Evolutionary conservation across 2,113 vertebrate genomes (phyloP), one percentile per base, ranked within the genome.

Genomic region (Uria aalge): DNA sequence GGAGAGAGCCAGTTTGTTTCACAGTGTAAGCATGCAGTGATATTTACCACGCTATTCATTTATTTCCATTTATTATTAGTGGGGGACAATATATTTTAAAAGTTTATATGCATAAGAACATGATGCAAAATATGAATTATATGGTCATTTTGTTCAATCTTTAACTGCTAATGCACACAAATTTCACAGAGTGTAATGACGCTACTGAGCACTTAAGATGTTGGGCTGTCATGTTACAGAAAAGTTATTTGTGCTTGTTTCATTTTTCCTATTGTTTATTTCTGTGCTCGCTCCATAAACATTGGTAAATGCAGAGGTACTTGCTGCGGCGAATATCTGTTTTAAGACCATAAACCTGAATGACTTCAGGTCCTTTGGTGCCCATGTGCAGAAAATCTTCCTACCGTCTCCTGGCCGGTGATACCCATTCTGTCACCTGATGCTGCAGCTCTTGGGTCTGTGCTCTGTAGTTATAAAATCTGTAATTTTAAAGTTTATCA

Each of bases 221-320:
- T 98, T 98, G 98, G 96, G 88, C 95, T 98, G 97, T 98, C 98
- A 97, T 98, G 98, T 98, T 98, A 98, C 85, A 92, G 96, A 89
- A 97, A 98, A 98, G 98, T 98, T 98, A 98, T 98, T 97, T 97
- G 88, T 93, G 84, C 96, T 96, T 97, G 82, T 94, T 97, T 97
- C 93, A 66, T 91, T 95, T 97, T 94, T 96, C 96, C 38, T 96
- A 95, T 97, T 97, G 95, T 96, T 96, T 95, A 96, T 96, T 97
- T 98, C 95, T 97, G 87, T 95, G 90, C 90, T 95, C 90, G 73
- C 86, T 97, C 95, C 91, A 96, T 97, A 95, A 96, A 91, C 96
- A 85, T 97, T 95, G 97, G 71, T 63, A 95, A 97, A 90, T 92
- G 96, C 68, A 95, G 55, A 92, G 79, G 41, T 50, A 88, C 41